phyloP scores from a whole-genome alignment of 2,113 vertebrate genomes.

The Tylochromis polylepis region DNA sequence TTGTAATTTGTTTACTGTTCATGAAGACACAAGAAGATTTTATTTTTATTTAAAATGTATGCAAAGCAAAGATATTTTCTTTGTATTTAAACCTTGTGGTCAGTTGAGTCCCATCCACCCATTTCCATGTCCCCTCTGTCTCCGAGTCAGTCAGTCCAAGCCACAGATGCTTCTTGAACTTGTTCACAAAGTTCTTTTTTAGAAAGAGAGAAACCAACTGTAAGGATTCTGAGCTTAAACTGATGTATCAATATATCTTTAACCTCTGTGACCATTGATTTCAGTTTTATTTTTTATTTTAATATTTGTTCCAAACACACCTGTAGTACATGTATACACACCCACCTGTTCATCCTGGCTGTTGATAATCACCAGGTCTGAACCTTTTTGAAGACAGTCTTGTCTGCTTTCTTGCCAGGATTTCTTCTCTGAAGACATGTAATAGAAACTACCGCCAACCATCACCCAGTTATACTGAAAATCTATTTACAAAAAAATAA shows the following conservation, averaged over 20 bases:
- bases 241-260: fast-evolving
- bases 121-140: neutral
- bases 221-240: neutral
- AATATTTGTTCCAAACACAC: too few relatives aligned
- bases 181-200: neutral
- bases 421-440: neutral
- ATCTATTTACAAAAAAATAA: neutral
- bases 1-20: too few relatives aligned
- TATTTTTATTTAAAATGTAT: neutral
- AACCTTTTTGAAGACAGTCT: neutral
- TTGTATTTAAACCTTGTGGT: neutral
- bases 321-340: neutral
- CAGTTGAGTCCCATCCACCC: constrained; percentile 11
- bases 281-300: neutral
- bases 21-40: neutral
- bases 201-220: neutral
- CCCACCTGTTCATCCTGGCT: constrained; percentile 23
- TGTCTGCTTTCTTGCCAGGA: constrained; percentile 20
- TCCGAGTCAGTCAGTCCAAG: neutral
- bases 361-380: constrained; percentile 35
- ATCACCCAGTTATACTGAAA: neutral
- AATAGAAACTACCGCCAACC: neutral
- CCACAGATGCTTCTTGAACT: neutral
- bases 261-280: neutral
- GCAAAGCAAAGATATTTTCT: neutral